These are phyloP conservation scores for Caenorhabditis drosophilae DNA, from an alignment of 2,888 invertebrate genomes.

Conservation along the genomic window DNA sequence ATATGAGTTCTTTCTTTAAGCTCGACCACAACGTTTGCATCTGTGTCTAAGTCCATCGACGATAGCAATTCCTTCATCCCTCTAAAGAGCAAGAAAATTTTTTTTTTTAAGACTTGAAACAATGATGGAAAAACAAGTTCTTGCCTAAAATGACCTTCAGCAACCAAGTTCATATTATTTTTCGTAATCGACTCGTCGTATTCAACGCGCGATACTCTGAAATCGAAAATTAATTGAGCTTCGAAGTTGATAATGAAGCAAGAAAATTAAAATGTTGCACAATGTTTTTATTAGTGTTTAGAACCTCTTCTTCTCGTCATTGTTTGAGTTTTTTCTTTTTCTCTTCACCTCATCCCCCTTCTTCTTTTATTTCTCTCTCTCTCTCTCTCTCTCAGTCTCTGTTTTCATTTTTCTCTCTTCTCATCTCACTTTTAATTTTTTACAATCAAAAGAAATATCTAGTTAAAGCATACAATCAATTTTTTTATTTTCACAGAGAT, in stretches of 20 bases:
- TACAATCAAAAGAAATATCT: too few species aligned
- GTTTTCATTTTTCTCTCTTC: too few species aligned
- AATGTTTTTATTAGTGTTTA: too few species aligned
- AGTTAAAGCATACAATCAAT: neutral
- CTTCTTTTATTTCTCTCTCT: too few species aligned
- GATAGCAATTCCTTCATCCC: conserved; percentile 67
- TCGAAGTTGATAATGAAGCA: too few species aligned
- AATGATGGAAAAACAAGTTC: neutral
- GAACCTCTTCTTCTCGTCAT: too few species aligned
- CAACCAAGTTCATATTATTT: conserved; percentile 36
- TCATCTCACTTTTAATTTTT: too few species aligned
- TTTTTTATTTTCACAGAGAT: neutral
- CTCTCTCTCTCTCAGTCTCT: too few species aligned
- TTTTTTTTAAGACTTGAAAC: neutral
- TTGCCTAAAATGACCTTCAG: conserved; percentile 43
- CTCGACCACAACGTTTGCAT: conserved; percentile 65
- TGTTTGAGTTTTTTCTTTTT: too few species aligned
- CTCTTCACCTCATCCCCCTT: too few species aligned
- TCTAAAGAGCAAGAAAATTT: conserved; percentile 31
- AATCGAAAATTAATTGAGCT: too few species aligned
- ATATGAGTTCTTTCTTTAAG: conserved; percentile 65
- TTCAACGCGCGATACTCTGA: conserved; percentile 36
- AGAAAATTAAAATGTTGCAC: too few species aligned
- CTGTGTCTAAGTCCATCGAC: conserved; percentile 65
- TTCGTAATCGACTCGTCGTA: conserved; percentile 27